Percentiles rank a stretch among this genome's conserved stretches.
These are phyloP conservation scores for mouse (Mus musculus) DNA, from an alignment of 2,113 vertebrate species.

Conservation along the genomic window GRCm39 chr1:84176001-84176500, in stretches of 20 bases:
- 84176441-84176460: slow-evolving; percentile 4
- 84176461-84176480: not conserved
- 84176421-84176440: not conserved
- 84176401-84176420: not conserved
- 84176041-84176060: too few relatives aligned
- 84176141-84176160: rapidly evolving
- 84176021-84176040: too few relatives aligned
- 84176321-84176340: not conserved
- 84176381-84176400: not conserved
- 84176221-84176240: not conserved
- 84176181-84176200: not conserved
- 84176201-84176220: not conserved
- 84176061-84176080: too few relatives aligned
- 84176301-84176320: not conserved
- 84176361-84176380: not conserved
- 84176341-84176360: not conserved
- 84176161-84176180: not conserved
- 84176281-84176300: not conserved
- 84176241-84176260: not conserved
- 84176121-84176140: not conserved
- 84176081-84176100: not conserved
- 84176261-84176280: not conserved
- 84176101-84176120: not conserved
- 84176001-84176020: too few relatives aligned
- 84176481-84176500: not conserved